Evolutionary conservation across 2,797 vertebrate genomes (phyloP), one percentile per base, ranked within the genome.

Genomic region (Parauchenoglanis ngamensis): DNA sequence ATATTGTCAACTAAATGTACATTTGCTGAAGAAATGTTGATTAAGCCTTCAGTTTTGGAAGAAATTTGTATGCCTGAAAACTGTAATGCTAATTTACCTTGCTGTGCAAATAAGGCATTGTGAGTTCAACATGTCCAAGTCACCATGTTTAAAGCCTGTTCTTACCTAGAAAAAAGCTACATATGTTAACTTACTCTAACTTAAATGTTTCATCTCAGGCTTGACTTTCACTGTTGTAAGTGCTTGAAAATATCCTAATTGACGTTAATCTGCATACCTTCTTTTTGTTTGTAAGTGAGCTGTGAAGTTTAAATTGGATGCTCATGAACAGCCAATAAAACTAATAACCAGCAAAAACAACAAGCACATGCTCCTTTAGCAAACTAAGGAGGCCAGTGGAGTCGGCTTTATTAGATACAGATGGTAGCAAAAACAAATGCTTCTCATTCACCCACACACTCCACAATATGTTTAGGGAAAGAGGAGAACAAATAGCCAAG

Each of bases 381-480:
- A 35, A 72, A 68, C 75, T 86, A 65, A 84, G 83, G 78, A 85
- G 73, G 81, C 70, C 81, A 85, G 77, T 56, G 65, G 28, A 87
- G 82, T 86, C 85, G n/a, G 59, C 82, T 90, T 90, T 89, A 91
- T 88, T 85, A 75, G 86, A 61, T 88, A 54, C 89, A 89, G 91
- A 91, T 89, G 89, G 75, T 83, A 56, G 85, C 49, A 76, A 89
- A 91, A 87, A 90, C 89, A 90, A 89, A 88, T 77, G 87, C 88
- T 86, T 67, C 67, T 85, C 68, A 4, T 87, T 91, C 80, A 86
- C 79, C 87, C 90, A 84, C 90, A 90, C 85, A 57, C 49, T 46
- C 73, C 65, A 88, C 90, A 90, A 86, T 72, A 44, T 94, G 91
- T 94, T 94, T 93, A 91, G 91, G 89, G 88, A 91, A 92, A 91